Base-by-base conservation (phyloP, 2,888 invertebrate genomes). In the Tenthredo scrophulariae region DNA sequence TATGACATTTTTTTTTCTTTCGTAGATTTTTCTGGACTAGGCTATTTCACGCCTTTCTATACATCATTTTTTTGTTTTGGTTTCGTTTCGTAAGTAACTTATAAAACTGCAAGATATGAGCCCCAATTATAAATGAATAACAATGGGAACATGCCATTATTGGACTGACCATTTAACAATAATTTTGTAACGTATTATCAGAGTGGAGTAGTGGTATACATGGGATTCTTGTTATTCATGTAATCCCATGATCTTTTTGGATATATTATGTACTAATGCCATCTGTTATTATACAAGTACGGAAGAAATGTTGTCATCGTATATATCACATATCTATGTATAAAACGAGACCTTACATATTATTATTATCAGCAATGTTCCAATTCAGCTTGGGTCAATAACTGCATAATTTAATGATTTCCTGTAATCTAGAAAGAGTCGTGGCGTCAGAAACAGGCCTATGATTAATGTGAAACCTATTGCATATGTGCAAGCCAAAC, bases 361-460 rank as follows among this genome's bases (percentile, higher is more conserved):
- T 62, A 5, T 67, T 33, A 29, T 67, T n/a, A n/a, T n/a, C n/a
- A n/a, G n/a, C 22, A 43, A 40, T 5, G 37, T 74, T 40, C n/a
- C 72, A 18, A 43, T n/a, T 43, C 33, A 3, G 54, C n/a, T 54
- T 29, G 33, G 77, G 77, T 77, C 77, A 77, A 77, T 77, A 33
- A 54, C 6, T 22, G 29, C 33, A 18, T 77, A 50, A 77, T 33
- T 33, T 77, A 26, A 50, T 54, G 50, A 77, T 9, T 54, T 33
- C 18, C 33, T 54, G 18, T 77, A 77, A 77, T 77, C 50, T 54
- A n/a, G 29, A 75, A 26, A 40, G 15, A 50, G 5, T 29, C 50
- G 15, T 50, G 46, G 50, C n/a, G 15, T 33, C 50, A 50, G 75
- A 50, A 75, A 75, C 18, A 29, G 29, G 75, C 29, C 7, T 7